phyloP scores from a whole-genome alignment of 2,888 invertebrate species.

The Shargacucullia verbasci region DNA sequence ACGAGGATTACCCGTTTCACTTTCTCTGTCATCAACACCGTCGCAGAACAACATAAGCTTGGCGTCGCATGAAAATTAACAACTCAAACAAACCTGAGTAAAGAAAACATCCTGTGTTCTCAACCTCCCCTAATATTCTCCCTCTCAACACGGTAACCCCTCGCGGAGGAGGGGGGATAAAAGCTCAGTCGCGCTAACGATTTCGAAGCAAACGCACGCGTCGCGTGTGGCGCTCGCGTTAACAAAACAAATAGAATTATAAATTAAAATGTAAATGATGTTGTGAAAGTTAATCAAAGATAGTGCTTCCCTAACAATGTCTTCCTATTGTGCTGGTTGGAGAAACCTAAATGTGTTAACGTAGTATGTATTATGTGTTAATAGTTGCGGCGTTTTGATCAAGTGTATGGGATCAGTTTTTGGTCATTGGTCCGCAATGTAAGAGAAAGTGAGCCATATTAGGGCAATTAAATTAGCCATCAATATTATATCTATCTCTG shows the following conservation, averaged over 20 bases:
- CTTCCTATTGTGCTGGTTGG: conserved; percentile 27
- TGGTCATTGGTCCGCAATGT: conserved; percentile 38
- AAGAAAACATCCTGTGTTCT: conserved; percentile 44
- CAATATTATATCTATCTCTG: too few relatives aligned
- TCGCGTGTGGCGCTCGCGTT: conserved; percentile 9
- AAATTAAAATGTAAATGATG: conserved; percentile 28
- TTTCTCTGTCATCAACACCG: not conserved
- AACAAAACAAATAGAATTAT: conserved; percentile 15
- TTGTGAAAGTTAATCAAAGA: conserved; percentile 41
- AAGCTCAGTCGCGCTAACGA: conserved; percentile 67
- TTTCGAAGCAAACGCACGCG: conserved; percentile 55
- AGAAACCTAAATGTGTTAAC: conserved; percentile 24
- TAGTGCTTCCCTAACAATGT: too few relatives aligned
- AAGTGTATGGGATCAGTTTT: conserved; percentile 13
- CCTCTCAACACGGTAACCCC: conserved; percentile 53
- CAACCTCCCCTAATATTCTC: conserved; percentile 42
- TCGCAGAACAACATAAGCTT: conserved; percentile 2
- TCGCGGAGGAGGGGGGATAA: conserved; percentile 45
- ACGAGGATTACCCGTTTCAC: conserved; percentile 2
- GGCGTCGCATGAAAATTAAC: conserved; percentile 3
- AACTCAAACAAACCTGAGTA: conserved; percentile 13
- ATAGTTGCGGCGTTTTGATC: conserved; percentile 19
- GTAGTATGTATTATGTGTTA: conserved; percentile 31
- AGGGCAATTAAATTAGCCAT: too few relatives aligned
- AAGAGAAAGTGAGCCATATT: conserved; percentile 5